Conservation (phyloP, 2,888 invertebrate genomes). For the Apotomis turbidana region DNA sequence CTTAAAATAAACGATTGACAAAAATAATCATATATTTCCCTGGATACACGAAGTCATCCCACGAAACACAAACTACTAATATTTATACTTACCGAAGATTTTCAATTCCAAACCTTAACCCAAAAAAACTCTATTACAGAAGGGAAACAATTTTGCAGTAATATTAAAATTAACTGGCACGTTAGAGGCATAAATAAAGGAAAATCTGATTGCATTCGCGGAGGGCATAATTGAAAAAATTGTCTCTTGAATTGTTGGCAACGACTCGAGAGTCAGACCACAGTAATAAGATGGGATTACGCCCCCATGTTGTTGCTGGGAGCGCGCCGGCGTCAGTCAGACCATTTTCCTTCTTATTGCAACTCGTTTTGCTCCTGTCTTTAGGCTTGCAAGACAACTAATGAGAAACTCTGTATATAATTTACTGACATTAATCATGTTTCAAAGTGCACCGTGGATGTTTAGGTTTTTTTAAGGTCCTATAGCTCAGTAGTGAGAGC, state of each 20-base stretch:
- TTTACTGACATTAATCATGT: constrained; percentile 34
- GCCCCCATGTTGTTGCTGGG: constrained; percentile 49
- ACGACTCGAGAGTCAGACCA: constrained; percentile 48
- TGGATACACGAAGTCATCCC: too few relatives aligned
- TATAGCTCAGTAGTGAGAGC: too few relatives aligned
- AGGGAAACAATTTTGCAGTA: constrained; percentile 43
- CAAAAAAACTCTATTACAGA: neutral
- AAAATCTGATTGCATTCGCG: constrained; percentile 69
- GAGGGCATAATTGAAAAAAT: constrained; percentile 74
- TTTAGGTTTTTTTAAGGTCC: neutral
- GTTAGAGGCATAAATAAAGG: constrained; percentile 61
- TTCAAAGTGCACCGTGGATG: constrained; percentile 5
- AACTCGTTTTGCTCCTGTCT: constrained; percentile 31
- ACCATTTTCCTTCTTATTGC: constrained; percentile 40
- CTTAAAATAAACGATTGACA: too few relatives aligned
- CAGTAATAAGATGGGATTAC: constrained; percentile 70
- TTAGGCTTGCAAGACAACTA: constrained; percentile 29
- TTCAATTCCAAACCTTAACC: constrained; percentile 7
- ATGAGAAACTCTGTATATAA: constrained; percentile 33
- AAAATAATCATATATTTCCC: too few relatives aligned
- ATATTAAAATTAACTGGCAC: constrained; percentile 59
- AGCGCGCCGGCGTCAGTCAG: constrained; percentile 43
- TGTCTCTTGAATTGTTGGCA: constrained; percentile 73
- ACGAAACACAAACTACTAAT: too few relatives aligned
- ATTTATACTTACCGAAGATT: too few relatives aligned